Evolutionary conservation across 2,888 invertebrate species (phyloP).

Genomic region (Hirtodrosophila alboralis): DNA sequence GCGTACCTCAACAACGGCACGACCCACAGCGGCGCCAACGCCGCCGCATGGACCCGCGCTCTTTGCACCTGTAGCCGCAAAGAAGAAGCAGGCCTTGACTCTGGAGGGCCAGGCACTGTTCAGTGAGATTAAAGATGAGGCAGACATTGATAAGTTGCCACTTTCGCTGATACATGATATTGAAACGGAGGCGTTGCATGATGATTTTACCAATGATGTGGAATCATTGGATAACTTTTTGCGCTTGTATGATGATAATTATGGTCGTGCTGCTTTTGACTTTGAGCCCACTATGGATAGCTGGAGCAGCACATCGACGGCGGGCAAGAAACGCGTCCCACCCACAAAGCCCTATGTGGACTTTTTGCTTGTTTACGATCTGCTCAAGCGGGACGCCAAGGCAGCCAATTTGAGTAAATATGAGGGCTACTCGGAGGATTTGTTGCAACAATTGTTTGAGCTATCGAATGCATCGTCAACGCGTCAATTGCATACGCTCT

Average conservation of each 20-base stretch:
- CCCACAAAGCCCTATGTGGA: constrained; percentile 84
- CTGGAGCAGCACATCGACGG: constrained; percentile 80
- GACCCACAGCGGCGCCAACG: constrained; percentile 67
- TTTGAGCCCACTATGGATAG: constrained; percentile 78
- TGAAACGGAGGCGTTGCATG: constrained; percentile 77
- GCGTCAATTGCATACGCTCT: constrained; percentile 81
- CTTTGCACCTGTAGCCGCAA: constrained; percentile 66
- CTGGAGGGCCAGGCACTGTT: constrained; percentile 73
- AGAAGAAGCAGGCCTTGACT: neutral
- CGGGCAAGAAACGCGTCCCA: constrained; percentile 83
- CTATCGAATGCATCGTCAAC: constrained; percentile 81
- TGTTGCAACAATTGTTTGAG: constrained; percentile 78
- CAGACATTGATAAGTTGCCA: constrained; percentile 80
- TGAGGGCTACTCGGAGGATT: constrained; percentile 81
- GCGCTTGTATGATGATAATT: constrained; percentile 83
- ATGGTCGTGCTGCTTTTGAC: constrained; percentile 79
- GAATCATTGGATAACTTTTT: constrained; percentile 83
- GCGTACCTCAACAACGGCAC: constrained; percentile 65
- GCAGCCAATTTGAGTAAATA: constrained; percentile 82
- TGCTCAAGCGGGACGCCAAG: constrained; percentile 84
- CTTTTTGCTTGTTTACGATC: constrained; percentile 83
- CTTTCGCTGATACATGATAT: constrained; percentile 82
- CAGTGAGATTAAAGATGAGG: constrained; percentile 63
- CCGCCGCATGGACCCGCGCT: constrained; percentile 76
- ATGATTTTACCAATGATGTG: constrained; percentile 80